These are phyloP conservation scores for Coronaproctus castanopsis DNA, from an alignment of 2,888 invertebrate genomes.

Conservation along the genomic window DNA sequence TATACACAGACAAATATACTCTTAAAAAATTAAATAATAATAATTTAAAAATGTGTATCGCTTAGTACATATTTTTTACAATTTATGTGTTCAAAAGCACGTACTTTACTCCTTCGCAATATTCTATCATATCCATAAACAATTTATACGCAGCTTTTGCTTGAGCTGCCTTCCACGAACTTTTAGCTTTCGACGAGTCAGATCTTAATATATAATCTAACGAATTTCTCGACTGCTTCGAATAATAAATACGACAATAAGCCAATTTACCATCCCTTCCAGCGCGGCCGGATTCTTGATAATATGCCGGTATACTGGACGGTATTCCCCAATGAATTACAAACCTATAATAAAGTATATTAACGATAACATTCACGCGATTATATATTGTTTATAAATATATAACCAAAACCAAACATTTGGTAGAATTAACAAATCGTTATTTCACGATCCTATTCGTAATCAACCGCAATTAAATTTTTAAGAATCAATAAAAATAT, in stretches of 20 bases:
- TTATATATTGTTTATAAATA: too few relatives aligned
- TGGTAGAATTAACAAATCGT: too few relatives aligned
- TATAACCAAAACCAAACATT: too few relatives aligned
- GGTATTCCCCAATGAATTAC: conserved; percentile 94
- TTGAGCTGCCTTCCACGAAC: conserved; percentile 34
- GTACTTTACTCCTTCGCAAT: conserved; percentile 59
- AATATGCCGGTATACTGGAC: conserved; percentile 86
- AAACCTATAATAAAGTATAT: conserved; percentile 37
- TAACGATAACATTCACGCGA: too few relatives aligned
- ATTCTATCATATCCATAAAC: conserved; percentile 65
- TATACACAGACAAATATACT: too few relatives aligned
- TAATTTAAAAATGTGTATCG: too few relatives aligned
- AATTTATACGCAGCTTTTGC: conserved; percentile 39
- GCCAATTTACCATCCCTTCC: conserved; percentile 83
- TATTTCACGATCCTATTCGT: too few relatives aligned
- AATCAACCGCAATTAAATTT: too few relatives aligned
- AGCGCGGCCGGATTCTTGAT: conserved; percentile 89
- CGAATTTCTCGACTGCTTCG: conserved; percentile 54
- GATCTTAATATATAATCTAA: conserved; percentile 57
- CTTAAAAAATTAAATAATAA: too few relatives aligned
- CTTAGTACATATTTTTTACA: too few relatives aligned
- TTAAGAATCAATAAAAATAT: not conserved
- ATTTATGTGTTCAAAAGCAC: too few relatives aligned
- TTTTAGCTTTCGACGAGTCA: conserved; percentile 41
- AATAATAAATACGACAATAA: conserved; percentile 81